Evolutionary conservation across 1,140 invertebrate species (phyloP).

Genomic region (Magallana angulata): DNA sequence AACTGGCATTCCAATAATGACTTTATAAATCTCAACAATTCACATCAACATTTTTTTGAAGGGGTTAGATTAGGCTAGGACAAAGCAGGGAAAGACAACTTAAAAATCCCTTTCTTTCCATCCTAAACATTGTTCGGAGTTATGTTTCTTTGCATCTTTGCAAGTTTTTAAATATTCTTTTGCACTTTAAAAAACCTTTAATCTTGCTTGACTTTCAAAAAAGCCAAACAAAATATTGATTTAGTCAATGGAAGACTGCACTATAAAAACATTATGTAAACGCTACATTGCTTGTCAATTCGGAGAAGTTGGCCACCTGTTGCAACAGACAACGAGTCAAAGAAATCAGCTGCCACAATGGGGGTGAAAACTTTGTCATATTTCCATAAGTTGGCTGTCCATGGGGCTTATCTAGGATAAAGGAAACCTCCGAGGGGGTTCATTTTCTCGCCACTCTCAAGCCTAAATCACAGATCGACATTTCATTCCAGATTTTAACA

Average conservation of each 20-base stretch:
- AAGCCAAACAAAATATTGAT: not conserved
- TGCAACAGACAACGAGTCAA: not conserved
- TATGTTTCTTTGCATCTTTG: too few species aligned
- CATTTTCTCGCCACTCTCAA: slow-evolving; percentile 10
- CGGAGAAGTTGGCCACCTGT: not conserved
- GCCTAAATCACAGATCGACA: slow-evolving; percentile 14
- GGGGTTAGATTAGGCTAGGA: too few species aligned
- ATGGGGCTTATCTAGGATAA: slow-evolving; percentile 13
- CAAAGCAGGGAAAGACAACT: too few species aligned
- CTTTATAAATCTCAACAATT: too few species aligned
- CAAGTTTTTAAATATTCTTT: too few species aligned
- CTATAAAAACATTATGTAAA: not conserved
- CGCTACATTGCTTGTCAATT: not conserved
- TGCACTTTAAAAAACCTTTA: not conserved
- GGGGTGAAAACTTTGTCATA: slow-evolving; percentile 4
- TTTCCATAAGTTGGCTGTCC: not conserved
- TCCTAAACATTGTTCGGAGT: too few species aligned
- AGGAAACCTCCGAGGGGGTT: slow-evolving; percentile 18
- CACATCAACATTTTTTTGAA: too few species aligned
- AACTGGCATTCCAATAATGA: too few species aligned
- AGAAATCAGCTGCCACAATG: not conserved
- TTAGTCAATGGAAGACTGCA: not conserved
- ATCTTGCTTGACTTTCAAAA: not conserved
- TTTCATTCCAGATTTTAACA: slow-evolving; percentile 32
- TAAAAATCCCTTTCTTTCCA: too few species aligned